Base-by-base conservation (phyloP, 2,888 invertebrate genomes). In the Penaeus monodon region DNA sequence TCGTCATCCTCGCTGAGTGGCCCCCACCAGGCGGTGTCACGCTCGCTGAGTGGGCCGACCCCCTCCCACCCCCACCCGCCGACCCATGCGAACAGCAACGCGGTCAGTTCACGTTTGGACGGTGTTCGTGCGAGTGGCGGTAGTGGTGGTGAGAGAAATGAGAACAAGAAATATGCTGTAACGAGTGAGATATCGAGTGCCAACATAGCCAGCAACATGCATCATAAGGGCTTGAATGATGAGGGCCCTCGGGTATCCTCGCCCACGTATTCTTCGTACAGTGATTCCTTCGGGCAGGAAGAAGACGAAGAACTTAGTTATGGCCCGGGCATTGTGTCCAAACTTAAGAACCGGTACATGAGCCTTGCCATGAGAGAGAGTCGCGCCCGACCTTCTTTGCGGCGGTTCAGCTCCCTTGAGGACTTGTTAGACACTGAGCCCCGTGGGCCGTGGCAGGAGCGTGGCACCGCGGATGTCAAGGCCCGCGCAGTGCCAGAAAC, bases 251-350 rank as follows among this genome's bases (percentile, higher is more conserved):
- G 88, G 88, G 88, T 88, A n/a, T 79, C 88, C 84, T 88, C 88
- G n/a, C 88, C 88, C 20, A 80, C 88, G 17, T 88, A 84, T 29
- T 84, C 88, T 68, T 74, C 84, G 66, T 77, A 82, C 76, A 88
- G 88, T 81, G 88, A 84, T 68, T 84, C 89, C 70, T 88, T 76
- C 24, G 57, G 49, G 57, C 65, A 83, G 70, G 70, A 70, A 14
- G 88, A 88, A 77, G 88, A 88, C 91, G 97, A 97, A 92, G 97
- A 97, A 92, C 93, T 97, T 87, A 95, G 96, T 92, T 97, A 97
- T 93, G 97, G 97, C 0, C 97, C 97, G 82, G 97, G 97, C 87
- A 97, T 97, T 92, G 97, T 97, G 68, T 96, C 96, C 92, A 96
- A 96, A 91, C 94, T 97, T 91, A 95, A 96, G 92, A 96, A 96